These are phyloP conservation scores for Amazona ochrocephala DNA, from an alignment of 2,797 vertebrate species.

Conservation along the genomic window DNA sequence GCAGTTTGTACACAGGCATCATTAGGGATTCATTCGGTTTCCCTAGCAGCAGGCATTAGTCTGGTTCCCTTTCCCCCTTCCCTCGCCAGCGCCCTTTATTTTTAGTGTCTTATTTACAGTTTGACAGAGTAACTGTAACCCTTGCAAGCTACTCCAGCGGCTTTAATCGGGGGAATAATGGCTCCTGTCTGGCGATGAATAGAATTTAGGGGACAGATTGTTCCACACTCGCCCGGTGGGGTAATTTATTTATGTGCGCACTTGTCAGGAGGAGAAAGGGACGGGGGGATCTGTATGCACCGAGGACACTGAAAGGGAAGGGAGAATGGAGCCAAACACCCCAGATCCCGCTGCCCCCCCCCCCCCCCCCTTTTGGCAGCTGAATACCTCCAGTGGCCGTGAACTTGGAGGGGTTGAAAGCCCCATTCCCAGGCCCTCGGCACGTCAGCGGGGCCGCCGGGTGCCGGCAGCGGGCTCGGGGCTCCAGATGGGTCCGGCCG, in stretches of 20 bases:
- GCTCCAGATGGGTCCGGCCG: constrained; percentile 63
- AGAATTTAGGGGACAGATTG: constrained; percentile 74
- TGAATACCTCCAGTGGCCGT: constrained; percentile 66
- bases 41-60: constrained; percentile 69
- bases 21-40: constrained; percentile 74
- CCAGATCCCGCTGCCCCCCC: neutral
- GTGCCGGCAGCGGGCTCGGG: constrained; percentile 33
- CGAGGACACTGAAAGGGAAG: constrained; percentile 62
- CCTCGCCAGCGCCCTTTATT: constrained; percentile 59
- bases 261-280: constrained; percentile 77
- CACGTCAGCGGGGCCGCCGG: constrained; percentile 55
- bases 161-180: constrained; percentile 76
- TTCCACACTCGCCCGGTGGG: constrained; percentile 71
- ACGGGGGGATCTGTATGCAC: constrained; percentile 72
- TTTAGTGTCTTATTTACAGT: constrained; percentile 78
- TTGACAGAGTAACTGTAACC: constrained; percentile 75
- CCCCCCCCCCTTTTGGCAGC: neutral
- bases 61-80: constrained; percentile 57
- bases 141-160: constrained; percentile 73
- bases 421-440: constrained; percentile 74
- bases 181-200: constrained; percentile 75
- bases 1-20: constrained; percentile 71
- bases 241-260: constrained; percentile 77
- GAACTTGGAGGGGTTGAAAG: constrained; percentile 65
- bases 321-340: constrained; percentile 66